Evolutionary conservation across 2,888 invertebrate species (phyloP), one percentile per base, ranked within the genome.

Genomic region (Ennomos fuscantarius): DNA sequence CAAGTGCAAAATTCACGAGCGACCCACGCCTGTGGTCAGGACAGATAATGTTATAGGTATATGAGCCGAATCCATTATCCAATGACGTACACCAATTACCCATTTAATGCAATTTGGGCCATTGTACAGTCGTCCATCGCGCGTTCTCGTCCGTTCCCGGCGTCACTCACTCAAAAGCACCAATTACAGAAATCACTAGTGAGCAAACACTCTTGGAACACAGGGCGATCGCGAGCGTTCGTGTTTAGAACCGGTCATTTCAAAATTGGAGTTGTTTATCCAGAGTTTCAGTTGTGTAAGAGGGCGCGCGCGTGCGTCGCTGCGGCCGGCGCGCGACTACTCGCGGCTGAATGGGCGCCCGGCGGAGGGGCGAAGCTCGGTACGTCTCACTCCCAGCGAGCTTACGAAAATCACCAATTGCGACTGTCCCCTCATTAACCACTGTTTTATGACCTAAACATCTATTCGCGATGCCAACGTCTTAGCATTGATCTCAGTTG

Each of bases 41-140:
- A 83, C 81, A 78, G 77, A 82, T 82, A 80, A 82, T 83, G 78
- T 85, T 79, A 84, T 82, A 83, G 84, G 82, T 79, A 84, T 81
- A 87, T 82, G 82, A 85, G 83, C 82, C 79, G 83, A 87, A 85
- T 87, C 89, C 90, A 92, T 92, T 92, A 92, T 91, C 83, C 92
- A 92, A 91, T 92, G 90, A 92, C 86, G 86, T 89, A 81, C 82
- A 84, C 82, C 92, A 89, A 92, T 92, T 92, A 92, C 92, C 92
- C 89, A 91, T 90, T 92, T 89, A 89, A 85, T 87, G 86, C 84
- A 88, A 92, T 91, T 91, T 82, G 92, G 92, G 89, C 74, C 91
- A 92, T 91, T 79, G 86, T 84, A 79, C 77, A 79, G 78, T 76
- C 73, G 84, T 87, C 86, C 87, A 81, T 79, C 74, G 78, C 76